Percentiles rank a stretch among this genome's conserved stretches.
phyloP scores from a whole-genome alignment of 2,797 vertebrate species.

The Delichon dasypus region DNA sequence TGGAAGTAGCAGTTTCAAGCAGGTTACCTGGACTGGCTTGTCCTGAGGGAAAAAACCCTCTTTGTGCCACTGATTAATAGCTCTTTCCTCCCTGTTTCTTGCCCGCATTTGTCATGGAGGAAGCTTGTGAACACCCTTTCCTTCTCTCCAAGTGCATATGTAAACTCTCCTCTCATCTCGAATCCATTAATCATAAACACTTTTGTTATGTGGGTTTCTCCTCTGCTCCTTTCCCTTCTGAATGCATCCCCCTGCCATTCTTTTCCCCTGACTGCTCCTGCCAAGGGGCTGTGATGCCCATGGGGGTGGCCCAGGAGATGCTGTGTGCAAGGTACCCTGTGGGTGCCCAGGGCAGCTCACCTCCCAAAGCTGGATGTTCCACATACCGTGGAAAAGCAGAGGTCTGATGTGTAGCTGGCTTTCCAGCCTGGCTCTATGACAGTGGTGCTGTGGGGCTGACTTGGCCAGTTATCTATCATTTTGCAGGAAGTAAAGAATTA shows the following conservation, averaged over 20 bases:
- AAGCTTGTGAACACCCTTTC: conserved; percentile 27
- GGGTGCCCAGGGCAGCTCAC: not conserved
- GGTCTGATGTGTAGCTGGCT: not conserved
- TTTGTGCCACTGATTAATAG: conserved; percentile 35
- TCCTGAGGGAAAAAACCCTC: not conserved
- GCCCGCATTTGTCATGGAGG: conserved; percentile 5
- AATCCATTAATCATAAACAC: conserved; percentile 6
- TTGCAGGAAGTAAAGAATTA: conserved; percentile 46
- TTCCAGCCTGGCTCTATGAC: not conserved
- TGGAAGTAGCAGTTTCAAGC: not conserved
- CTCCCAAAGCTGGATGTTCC: not conserved
- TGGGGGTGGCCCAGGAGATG: not conserved
- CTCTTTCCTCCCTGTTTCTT: not conserved
- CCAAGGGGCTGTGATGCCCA: accelerated
- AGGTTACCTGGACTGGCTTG: not conserved
- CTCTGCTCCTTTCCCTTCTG: not conserved
- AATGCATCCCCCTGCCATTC: not conserved
- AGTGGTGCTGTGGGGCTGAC: not conserved
- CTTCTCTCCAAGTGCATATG: not conserved
- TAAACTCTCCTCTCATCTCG: conserved; percentile 27
- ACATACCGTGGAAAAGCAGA: not conserved
- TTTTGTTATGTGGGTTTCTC: not conserved
- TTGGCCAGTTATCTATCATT: conserved; percentile 52
- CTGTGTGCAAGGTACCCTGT: not conserved
- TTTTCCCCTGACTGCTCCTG: not conserved